phyloP scores from a whole-genome alignment of 2,113 vertebrate genomes.

The Spheniscus mendiculus region DNA sequence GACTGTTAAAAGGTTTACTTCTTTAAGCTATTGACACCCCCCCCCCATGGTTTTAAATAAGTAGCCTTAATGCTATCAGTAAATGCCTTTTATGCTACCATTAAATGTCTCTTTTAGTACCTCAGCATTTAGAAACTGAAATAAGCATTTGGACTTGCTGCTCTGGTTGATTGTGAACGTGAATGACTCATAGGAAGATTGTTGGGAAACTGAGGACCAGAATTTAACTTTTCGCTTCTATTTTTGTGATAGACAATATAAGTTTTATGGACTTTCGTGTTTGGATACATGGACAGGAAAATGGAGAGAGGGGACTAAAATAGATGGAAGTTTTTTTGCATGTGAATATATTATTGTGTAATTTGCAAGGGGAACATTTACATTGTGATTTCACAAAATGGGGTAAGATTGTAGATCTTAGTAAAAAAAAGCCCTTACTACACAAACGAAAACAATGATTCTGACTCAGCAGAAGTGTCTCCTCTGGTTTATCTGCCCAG shows the following conservation, averaged over 20 bases:
- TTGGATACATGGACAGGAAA: background rate
- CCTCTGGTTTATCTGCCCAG: background rate
- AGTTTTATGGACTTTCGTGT: background rate
- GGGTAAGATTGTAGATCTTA: background rate
- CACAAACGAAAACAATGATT: background rate
- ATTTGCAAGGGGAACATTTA: too few species aligned
- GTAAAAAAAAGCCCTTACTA: background rate
- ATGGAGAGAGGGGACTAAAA: background rate
- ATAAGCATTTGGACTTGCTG: background rate
- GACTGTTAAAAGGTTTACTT: rapidly evolving
- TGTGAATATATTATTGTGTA: background rate
- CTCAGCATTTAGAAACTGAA: background rate
- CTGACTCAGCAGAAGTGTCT: background rate
- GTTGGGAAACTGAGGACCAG: background rate
- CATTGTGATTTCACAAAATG: rapidly evolving
- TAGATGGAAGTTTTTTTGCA: background rate
- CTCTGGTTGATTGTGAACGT: rapidly evolving
- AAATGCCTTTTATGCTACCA: background rate
- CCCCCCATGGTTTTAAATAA: background rate
- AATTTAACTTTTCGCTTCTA: background rate
- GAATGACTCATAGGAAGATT: background rate
- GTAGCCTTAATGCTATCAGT: background rate
- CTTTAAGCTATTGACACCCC: background rate
- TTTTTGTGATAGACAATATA: background rate
- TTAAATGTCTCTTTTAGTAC: background rate